Evolutionary conservation across 2,888 invertebrate genomes (phyloP).

Genomic region (Amiota communis): DNA sequence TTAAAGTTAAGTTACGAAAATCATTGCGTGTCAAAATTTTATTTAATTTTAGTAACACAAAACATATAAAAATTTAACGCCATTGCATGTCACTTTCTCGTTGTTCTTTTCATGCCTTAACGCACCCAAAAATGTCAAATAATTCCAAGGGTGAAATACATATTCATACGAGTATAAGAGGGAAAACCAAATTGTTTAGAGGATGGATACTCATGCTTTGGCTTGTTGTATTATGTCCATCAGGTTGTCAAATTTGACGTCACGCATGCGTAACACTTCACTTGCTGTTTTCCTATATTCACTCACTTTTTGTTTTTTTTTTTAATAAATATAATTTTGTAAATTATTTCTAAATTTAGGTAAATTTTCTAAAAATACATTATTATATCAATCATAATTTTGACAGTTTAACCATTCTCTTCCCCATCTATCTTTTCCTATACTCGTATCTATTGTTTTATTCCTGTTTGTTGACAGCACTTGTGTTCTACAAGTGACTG

Average conservation of each 20-base stretch:
- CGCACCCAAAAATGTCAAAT: conserved; percentile 33
- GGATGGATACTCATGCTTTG: no score
- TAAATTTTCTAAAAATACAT: conserved; percentile 1
- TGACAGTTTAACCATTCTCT: background rate
- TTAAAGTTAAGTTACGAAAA: no score
- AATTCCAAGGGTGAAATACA: no score
- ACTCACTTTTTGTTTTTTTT: background rate
- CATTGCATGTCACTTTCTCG: conserved; percentile 55
- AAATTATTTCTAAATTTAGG: background rate
- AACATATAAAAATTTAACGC: conserved; percentile 65
- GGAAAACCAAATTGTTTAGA: no score
- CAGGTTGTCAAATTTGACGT: no score
- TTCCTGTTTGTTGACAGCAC: no score
- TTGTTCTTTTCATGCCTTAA: conserved; percentile 31
- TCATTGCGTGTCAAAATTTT: conserved; percentile 10
- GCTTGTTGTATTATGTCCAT: no score
- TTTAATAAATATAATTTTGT: no score
- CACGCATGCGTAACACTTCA: conserved; percentile 10
- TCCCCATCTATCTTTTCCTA: no score
- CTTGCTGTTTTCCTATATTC: background rate
- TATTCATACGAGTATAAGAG: no score
- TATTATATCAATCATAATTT: conserved; percentile 15
- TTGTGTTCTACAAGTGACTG: no score
- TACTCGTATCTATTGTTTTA: no score
- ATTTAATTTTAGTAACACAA: background rate